A percentile compares a stretch with the other conserved stretches of the same genome.
Conservation (phyloP, 1,140 invertebrate species). For the Mactra quadrangularis region DNA sequence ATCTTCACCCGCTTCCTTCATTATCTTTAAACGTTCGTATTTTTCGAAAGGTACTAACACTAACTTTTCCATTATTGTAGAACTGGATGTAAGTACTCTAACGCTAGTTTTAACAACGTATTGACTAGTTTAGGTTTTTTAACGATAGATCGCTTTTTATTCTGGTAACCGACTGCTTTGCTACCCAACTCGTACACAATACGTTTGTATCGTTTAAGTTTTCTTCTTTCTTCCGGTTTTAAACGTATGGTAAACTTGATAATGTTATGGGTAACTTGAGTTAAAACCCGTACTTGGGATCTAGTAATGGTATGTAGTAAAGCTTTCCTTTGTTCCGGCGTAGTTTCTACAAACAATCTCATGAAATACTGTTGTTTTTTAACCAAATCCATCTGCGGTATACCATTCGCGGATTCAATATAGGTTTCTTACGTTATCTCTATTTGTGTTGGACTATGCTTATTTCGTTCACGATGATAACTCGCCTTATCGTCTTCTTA, state of each 20-base stretch:
- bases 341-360: neutral
- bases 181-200: neutral
- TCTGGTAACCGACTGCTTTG: neutral
- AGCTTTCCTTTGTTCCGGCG: neutral
- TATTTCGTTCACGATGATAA: no score
- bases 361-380: conserved; percentile 5
- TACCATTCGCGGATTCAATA: no score
- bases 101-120: no score
- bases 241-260: neutral
- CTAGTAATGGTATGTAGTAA: neutral
- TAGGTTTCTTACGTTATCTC: neutral
- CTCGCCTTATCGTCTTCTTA: no score
- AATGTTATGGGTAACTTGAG: conserved; percentile 2
- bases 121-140: neutral
- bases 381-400: neutral
- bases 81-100: neutral
- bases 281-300: neutral
- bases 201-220: neutral
- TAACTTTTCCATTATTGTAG: conserved; percentile 1
- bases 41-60: conserved; percentile 1
- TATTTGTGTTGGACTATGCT: neutral
- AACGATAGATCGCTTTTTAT: neutral
- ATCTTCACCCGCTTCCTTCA: no score
- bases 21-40: neutral
- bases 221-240: neutral